Evolutionary conservation across 2,888 invertebrate species (phyloP).

Genomic region (Aromia moschata): DNA sequence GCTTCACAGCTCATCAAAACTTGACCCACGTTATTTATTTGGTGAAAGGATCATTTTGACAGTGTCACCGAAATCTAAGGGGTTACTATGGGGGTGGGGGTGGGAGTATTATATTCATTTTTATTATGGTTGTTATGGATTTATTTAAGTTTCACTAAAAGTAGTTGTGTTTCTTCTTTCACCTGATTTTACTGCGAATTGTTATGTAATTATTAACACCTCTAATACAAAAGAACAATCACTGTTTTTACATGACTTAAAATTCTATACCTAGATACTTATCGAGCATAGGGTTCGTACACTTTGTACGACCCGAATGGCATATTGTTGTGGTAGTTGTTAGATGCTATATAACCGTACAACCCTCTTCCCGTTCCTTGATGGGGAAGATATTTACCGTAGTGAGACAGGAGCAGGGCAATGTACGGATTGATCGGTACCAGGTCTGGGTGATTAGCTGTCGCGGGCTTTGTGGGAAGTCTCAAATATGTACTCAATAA

Average conservation of each 20-base stretch:
- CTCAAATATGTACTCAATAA: constrained; percentile 52
- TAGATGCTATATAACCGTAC: constrained; percentile 71
- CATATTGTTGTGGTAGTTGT: constrained; percentile 73
- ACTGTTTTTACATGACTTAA: not conserved
- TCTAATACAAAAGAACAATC: not conserved
- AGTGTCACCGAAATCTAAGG: too few relatives aligned
- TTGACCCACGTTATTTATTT: too few relatives aligned
- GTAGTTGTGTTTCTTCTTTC: too few relatives aligned
- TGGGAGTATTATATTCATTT: too few relatives aligned
- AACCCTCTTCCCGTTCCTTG: constrained; percentile 63
- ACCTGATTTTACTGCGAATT: too few relatives aligned
- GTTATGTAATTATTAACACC: not conserved
- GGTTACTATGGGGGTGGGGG: too few relatives aligned
- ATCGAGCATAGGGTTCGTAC: constrained; percentile 58
- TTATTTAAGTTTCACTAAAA: not conserved
- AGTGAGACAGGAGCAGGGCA: constrained; percentile 71
- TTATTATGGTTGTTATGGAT: too few relatives aligned
- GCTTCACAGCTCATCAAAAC: too few relatives aligned
- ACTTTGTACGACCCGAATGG: constrained; percentile 72
- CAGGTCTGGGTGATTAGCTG: constrained; percentile 68
- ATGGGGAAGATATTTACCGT: constrained; percentile 68
- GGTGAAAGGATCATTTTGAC: too few relatives aligned
- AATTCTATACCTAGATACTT: not conserved
- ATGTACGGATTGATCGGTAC: constrained; percentile 69
- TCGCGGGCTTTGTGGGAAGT: constrained; percentile 48